phyloP scores from a whole-genome alignment of 1,140 invertebrate species.

The Conus ventricosus region DNA sequence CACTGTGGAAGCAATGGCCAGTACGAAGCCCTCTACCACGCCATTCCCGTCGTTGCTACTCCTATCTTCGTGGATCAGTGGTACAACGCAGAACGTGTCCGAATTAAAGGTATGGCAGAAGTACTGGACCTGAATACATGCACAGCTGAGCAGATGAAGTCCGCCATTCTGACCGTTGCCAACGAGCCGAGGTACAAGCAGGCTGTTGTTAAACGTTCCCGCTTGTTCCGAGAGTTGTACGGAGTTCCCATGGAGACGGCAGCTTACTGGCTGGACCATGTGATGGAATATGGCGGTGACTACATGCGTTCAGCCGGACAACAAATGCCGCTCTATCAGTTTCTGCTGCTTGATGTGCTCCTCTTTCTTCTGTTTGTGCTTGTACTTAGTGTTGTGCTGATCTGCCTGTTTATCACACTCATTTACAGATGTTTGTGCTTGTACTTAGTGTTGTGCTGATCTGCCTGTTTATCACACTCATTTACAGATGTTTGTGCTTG shows the following conservation, averaged over 20 bases:
- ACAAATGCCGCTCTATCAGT: slow-evolving; percentile 50
- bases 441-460: too few relatives aligned
- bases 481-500: too few relatives aligned
- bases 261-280: slow-evolving; percentile 52
- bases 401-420: too few relatives aligned
- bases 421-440: too few relatives aligned
- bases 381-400: too few relatives aligned
- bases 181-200: slow-evolving; percentile 29
- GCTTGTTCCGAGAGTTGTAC: slow-evolving; percentile 41
- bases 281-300: slow-evolving; percentile 57
- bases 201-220: slow-evolving; percentile 49
- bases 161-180: slow-evolving; percentile 57
- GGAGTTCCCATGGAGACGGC: slow-evolving; percentile 41
- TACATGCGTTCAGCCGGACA: slow-evolving; percentile 51
- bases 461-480: too few relatives aligned
- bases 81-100: slow-evolving; percentile 72
- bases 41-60: slow-evolving; percentile 84
- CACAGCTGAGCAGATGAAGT: slow-evolving; percentile 37
- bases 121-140: slow-evolving; percentile 57
- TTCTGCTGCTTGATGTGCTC: not conserved
- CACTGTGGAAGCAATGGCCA: slow-evolving; percentile 85
- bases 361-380: too few relatives aligned
- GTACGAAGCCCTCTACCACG: slow-evolving; percentile 84
- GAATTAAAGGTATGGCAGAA: slow-evolving; percentile 66
- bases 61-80: slow-evolving; percentile 83